phyloP scores from a whole-genome alignment of 2,797 vertebrate species.

The Salmo trutta region DNA sequence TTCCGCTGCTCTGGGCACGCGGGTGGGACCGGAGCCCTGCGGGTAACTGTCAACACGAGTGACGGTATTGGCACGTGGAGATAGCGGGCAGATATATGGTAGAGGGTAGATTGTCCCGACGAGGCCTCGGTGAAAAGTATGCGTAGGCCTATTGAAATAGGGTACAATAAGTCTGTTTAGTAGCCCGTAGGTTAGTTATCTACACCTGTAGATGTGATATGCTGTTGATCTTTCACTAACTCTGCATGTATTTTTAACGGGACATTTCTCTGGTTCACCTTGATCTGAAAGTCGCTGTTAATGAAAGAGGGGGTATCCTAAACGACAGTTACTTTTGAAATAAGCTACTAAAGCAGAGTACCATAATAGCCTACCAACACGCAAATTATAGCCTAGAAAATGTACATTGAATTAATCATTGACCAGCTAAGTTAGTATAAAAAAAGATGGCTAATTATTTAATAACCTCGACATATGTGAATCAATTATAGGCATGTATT shows the following conservation, averaged over 20 bases:
- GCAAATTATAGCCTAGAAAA: neutral
- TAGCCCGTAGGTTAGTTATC: neutral
- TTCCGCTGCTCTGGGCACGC: slow-evolving; percentile 15
- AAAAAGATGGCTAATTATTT: neutral
- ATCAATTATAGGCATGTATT: neutral
- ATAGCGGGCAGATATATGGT: neutral
- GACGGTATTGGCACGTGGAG: slow-evolving; percentile 21
- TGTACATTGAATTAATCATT: neutral
- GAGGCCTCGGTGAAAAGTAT: neutral
- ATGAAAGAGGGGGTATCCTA: neutral
- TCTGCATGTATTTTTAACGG: neutral
- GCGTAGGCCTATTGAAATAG: neutral
- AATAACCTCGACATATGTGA: neutral
- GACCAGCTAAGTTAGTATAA: neutral
- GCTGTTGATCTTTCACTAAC: neutral
- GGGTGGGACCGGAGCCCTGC: slow-evolving; percentile 8
- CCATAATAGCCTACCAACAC: neutral
- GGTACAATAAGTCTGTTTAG: neutral
- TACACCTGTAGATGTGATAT: neutral
- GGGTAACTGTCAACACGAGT: slow-evolving; percentile 18
- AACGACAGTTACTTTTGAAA: neutral
- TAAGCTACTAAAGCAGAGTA: neutral
- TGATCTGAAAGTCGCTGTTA: neutral
- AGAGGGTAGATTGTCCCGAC: neutral
- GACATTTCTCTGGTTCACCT: neutral